phyloP scores from a whole-genome alignment of 2,113 vertebrate species.

The Turdus rufiventris region DNA sequence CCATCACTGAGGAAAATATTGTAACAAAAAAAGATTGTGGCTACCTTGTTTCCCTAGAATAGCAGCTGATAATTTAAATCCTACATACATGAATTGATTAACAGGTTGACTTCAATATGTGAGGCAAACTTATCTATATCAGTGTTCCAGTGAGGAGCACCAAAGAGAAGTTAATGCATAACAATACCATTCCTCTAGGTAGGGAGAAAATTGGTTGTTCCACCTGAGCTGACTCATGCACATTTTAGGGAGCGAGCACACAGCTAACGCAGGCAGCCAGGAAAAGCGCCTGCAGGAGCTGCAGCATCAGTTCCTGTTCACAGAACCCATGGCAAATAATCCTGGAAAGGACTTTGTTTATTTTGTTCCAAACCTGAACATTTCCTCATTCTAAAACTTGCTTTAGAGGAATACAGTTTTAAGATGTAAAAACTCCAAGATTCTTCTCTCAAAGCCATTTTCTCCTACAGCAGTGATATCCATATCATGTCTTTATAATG shows the following conservation, averaged over 20 bases:
- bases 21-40: not conserved
- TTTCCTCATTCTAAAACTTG: not conserved
- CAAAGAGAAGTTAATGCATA: not conserved
- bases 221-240: not conserved
- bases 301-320: not conserved
- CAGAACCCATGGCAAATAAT: not conserved
- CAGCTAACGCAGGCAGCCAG: not conserved
- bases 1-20: not conserved
- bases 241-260: not conserved
- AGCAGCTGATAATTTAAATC: not conserved
- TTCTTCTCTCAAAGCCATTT: not conserved
- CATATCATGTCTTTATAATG: not conserved
- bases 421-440: not conserved
- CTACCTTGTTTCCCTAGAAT: not conserved
- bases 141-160: not conserved
- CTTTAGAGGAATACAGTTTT: not conserved
- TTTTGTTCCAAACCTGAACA: not conserved
- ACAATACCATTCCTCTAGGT: not conserved
- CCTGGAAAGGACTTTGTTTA: not conserved
- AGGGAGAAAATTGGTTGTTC: not conserved
- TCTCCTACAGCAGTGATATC: not conserved
- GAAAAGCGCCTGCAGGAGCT: not conserved
- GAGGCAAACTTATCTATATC: not conserved
- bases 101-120: not conserved
- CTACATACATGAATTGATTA: accelerated